These are phyloP conservation scores for Anseranas semipalmata DNA, from an alignment of 2,113 vertebrate species.

Conservation along the genomic window DNA sequence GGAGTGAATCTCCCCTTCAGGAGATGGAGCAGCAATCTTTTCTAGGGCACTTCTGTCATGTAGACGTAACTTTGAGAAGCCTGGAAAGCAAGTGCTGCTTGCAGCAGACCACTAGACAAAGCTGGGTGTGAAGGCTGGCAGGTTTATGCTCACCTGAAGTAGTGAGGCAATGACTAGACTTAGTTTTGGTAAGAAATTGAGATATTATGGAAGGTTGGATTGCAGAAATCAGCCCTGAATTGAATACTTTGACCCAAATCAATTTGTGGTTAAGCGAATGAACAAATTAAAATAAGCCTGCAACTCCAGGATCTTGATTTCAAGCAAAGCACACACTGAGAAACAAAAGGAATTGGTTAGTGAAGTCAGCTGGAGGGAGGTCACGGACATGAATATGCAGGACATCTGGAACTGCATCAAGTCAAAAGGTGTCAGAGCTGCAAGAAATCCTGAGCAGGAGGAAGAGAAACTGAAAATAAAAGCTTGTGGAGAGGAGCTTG, in stretches of 20 bases:
- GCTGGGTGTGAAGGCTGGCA: neutral
- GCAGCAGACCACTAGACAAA: neutral
- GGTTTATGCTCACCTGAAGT: neutral
- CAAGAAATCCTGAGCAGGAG: neutral
- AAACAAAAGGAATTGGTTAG: neutral
- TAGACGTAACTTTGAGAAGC: neutral
- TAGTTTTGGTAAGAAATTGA: neutral
- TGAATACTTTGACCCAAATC: neutral
- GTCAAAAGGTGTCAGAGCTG: neutral
- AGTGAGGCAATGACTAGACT: accelerated
- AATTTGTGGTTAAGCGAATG: neutral
- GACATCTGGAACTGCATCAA: neutral
- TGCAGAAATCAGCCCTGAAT: neutral
- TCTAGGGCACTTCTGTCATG: neutral
- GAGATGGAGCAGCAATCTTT: neutral
- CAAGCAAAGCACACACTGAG: neutral
- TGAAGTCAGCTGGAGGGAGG: neutral
- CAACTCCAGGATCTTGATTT: neutral
- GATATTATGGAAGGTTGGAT: neutral
- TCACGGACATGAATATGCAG: neutral
- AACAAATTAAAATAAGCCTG: neutral
- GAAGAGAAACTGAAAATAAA: constrained; percentile 27
- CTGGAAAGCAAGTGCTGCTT: neutral
- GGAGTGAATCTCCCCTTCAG: neutral
- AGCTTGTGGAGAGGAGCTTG: neutral